Base-by-base conservation (phyloP, 1,140 invertebrate genomes). In the Solen grandis region DNA sequence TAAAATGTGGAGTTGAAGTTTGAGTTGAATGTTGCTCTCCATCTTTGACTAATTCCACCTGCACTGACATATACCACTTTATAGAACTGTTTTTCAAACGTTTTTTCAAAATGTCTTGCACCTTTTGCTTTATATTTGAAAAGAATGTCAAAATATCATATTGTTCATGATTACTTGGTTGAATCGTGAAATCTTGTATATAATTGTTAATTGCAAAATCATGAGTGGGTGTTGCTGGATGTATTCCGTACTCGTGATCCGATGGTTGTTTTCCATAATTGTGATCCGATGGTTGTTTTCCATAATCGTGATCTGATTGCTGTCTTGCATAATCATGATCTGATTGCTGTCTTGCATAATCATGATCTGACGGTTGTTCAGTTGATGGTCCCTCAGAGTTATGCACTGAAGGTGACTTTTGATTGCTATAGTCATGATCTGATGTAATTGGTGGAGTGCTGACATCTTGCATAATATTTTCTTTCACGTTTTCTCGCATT, bases 41-140 rank as follows among this genome's bases (percentile, higher is more conserved):
- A 55, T 76, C 62, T 66, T 55, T 76, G 10, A 36, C 36, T 36
- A 65, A 54, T 50, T 76, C 60, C 31, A 76, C 73, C 36, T 76
- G 63, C 60, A 66, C 29, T 14, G 73, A 65, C 35, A 66, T 36
- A 65, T 76, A 66, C 38, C 46, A 66, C 55, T 76, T 76, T 3
- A 76, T 76, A 13, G 1, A 59, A 65, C 36, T 46, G 13, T 0
- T 29, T 54, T 76, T 3, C 66, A 63, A 55, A 65, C 60, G 14
- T 22, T 41, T 5, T 36, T 33, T 35, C 29, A 66, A 38, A 76
- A 65, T n/a, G 25, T 76, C 62, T 36, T 35, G 38, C 50, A 76
- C 29, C 54, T 54, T 76, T 76, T 31, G 60, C 59, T 54, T 65
- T 65, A 5, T 38, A 65, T 76, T 76, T 31, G 60, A 38, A 66